Evolutionary conservation across 2,113 vertebrate species (phyloP).

Genomic region (Condylura cristata): DNA sequence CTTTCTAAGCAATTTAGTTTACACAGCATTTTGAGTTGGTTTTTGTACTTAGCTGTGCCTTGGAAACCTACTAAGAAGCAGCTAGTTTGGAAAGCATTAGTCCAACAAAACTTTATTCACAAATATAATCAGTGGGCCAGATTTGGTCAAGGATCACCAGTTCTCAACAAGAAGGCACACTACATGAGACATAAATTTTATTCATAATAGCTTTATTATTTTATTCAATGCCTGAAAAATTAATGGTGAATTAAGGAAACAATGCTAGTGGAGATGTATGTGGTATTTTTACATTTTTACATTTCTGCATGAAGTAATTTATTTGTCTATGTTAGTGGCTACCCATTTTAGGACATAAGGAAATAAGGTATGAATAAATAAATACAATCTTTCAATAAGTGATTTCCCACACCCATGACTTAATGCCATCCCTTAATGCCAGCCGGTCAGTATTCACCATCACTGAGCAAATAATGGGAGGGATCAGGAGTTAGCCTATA

Average conservation of each 20-base stretch:
- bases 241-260: neutral
- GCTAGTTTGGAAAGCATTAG: neutral
- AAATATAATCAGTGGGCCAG: neutral
- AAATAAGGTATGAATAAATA: neutral
- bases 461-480: neutral
- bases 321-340: neutral
- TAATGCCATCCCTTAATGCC: too few relatives aligned
- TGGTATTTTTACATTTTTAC: neutral
- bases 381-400: too few relatives aligned
- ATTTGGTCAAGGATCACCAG: neutral
- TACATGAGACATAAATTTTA: neutral
- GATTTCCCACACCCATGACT: too few relatives aligned
- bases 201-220: too few relatives aligned
- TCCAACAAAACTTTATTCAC: neutral
- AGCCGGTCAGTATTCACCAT: too few relatives aligned
- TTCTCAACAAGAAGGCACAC: neutral
- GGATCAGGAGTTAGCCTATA: neutral
- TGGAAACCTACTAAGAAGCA: constrained; percentile 62
- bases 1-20: constrained; percentile 54
- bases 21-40: constrained; percentile 51
- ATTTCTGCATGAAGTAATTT: neutral
- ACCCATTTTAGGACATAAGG: neutral
- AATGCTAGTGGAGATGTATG: neutral
- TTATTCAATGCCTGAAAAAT: neutral
- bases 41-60: constrained; percentile 39